Evolutionary conservation across 2,888 invertebrate genomes (phyloP).

Genomic region (Acheta domesticus): DNA sequence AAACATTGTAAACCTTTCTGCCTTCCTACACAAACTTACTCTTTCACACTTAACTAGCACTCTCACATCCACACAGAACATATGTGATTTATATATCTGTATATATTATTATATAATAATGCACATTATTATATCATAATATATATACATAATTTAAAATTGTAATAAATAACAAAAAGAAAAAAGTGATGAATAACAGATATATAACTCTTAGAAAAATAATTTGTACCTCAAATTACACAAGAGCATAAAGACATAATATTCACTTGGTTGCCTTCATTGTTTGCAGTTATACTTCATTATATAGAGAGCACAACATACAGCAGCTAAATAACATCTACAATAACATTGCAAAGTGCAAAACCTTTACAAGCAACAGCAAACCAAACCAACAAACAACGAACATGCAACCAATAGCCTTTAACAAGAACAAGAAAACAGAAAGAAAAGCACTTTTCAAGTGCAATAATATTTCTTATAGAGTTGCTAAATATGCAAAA

Average conservation of each 20-base stretch:
- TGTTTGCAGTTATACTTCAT: not conserved
- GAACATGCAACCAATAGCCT: not conserved
- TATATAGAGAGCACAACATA: constrained; percentile 20
- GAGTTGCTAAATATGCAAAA: constrained; percentile 4
- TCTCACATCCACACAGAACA: too few relatives aligned
- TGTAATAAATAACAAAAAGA: constrained; percentile 25
- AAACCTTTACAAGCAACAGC: not conserved
- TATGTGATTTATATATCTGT: not conserved
- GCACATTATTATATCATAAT: not conserved
- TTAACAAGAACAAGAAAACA: constrained; percentile 1
- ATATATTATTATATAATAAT: not conserved
- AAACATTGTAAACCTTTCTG: not conserved
- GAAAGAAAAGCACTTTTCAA: not conserved
- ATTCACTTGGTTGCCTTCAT: constrained; percentile 5
- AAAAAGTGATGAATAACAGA: constrained; percentile 22
- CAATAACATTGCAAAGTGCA: not conserved
- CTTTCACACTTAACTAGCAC: too few relatives aligned
- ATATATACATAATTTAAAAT: constrained; percentile 21
- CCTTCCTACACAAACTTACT: too few relatives aligned
- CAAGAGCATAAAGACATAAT: constrained; percentile 19
- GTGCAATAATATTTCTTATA: constrained; percentile 1
- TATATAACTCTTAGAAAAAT: constrained; percentile 22
- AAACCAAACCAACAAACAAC: constrained; percentile 9
- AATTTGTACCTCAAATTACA: constrained; percentile 27
- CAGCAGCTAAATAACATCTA: constrained; percentile 11